Base-by-base conservation (phyloP, 1,140 invertebrate species). In the Oryzaephilus surinamensis region DNA sequence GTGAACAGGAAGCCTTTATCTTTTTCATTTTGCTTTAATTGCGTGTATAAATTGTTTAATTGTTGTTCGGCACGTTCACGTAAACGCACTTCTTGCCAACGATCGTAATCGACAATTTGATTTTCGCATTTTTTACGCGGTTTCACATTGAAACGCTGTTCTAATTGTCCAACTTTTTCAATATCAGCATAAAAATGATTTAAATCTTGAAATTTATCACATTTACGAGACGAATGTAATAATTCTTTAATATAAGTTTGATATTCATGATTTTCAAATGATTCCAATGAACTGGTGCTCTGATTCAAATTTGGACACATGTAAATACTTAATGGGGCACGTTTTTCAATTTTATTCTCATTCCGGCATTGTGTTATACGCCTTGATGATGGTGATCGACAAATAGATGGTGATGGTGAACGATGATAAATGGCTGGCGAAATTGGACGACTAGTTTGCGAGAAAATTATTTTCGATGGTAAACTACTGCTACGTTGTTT, bases 171-270 rank as follows among this genome's bases (percentile, higher is more conserved):
- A 29, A 93, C 78, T 55, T 86, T 74, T 62, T 93, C 90, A 21
- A 95, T 68, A 45, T 80, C 87, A 17, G 77, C 69, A 58, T 92
- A 95, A 58, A 93, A 86, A 28, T 83, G 78, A 56, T 85, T 81
- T 4, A 96, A 65, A 41, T 90, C 86, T 40, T 79, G 76, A 62
- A 95, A 95, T 32, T 81, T 74, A 38, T 81, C 78, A 1, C 83
- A 88, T 55, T 78, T 79, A 27, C 71, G 72, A 48, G 74, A 75
- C 1, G 75, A 76, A 56, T 87, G 80, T 39, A 83, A 61, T 39
- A 81, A 63, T 43, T 86, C 83, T 2, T 75, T 53, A 20, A 86
- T 70, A 47, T 85, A 85, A 35, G 72, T 71, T 44, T 77, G 75
- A 54, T 81, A 81, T 34, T 81, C 68, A 3, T 64, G 71, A 8